phyloP scores from a whole-genome alignment of 37 sponge, comb jelly and placozoan genomes.

The Geodia barretti region DNA sequence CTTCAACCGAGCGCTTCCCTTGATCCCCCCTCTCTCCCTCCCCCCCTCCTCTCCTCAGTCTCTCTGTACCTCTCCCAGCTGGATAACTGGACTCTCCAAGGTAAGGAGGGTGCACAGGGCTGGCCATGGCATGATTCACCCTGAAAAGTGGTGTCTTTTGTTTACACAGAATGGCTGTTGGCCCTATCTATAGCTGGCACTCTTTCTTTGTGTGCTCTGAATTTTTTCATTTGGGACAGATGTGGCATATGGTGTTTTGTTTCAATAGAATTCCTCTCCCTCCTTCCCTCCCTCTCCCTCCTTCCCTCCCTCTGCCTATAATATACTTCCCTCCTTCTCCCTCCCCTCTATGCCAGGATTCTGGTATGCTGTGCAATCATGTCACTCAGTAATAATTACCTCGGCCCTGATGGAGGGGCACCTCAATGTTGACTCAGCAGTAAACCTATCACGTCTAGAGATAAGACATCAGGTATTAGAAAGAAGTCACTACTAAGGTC shows the following conservation, averaged over 20 bases:
- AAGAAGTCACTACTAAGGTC: too few species aligned
- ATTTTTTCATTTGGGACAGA: too few species aligned
- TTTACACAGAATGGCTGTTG: too few species aligned
- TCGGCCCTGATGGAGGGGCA: slow-evolving; percentile 54
- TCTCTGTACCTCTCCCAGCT: background rate
- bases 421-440: slow-evolving; percentile 28
- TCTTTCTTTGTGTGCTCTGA: too few species aligned
- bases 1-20: background rate
- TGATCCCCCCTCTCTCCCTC: background rate
- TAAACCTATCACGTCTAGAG: slow-evolving; percentile 66
- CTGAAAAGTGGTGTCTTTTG: too few species aligned
- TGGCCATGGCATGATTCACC: too few species aligned
- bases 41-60: background rate
- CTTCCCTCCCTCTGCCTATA: slow-evolving; percentile 11
- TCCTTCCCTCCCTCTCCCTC: slow-evolving; percentile 11
- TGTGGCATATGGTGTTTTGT: too few species aligned
- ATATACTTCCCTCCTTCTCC: background rate
- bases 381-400: slow-evolving; percentile 54
- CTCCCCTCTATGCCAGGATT: slow-evolving; percentile 51
- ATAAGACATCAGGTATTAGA: slow-evolving; percentile 68
- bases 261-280: background rate
- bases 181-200: too few species aligned
- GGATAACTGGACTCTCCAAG: slow-evolving; percentile 31
- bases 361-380: slow-evolving; percentile 39
- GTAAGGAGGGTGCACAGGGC: too few species aligned